Evolutionary conservation across 2,888 invertebrate species (phyloP).

Genomic region (Sinhomidia bicolor): DNA sequence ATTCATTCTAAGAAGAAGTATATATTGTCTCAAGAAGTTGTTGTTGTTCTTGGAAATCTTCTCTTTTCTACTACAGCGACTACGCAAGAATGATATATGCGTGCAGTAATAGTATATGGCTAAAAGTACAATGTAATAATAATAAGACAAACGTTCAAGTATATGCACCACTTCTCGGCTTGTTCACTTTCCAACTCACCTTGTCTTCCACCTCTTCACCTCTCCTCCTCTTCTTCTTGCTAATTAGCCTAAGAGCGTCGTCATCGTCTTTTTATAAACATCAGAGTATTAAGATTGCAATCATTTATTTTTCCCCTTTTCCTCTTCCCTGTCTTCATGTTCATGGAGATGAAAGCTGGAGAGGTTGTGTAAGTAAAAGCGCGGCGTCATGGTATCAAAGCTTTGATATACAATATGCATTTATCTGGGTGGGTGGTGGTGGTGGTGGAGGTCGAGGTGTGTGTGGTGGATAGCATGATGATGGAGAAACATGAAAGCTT

Average conservation of each 20-base stretch:
- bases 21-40: no score
- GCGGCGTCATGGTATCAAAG: background rate
- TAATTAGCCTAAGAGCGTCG: slow-evolving; percentile 69
- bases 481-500: slow-evolving; percentile 51
- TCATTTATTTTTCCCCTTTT: slow-evolving; percentile 34
- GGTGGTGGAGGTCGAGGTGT: background rate
- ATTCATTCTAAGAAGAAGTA: no score
- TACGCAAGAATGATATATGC: background rate
- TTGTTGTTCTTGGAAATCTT: no score
- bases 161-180: slow-evolving; percentile 3
- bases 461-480: slow-evolving; percentile 6
- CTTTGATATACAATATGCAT: background rate
- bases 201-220: no score
- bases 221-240: slow-evolving; percentile 27
- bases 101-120: background rate
- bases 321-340: background rate
- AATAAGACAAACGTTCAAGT: slow-evolving; percentile 26
- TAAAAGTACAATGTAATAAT: background rate
- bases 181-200: slow-evolving; percentile 59
- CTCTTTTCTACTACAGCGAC: no score
- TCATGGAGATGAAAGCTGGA: slow-evolving; percentile 14
- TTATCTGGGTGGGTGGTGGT: background rate
- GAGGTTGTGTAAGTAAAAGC: no score
- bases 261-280: slow-evolving; percentile 28
- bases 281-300: slow-evolving; percentile 19